phyloP scores from a whole-genome alignment of 2,797 vertebrate species.

The Squalus acanthias region DNA sequence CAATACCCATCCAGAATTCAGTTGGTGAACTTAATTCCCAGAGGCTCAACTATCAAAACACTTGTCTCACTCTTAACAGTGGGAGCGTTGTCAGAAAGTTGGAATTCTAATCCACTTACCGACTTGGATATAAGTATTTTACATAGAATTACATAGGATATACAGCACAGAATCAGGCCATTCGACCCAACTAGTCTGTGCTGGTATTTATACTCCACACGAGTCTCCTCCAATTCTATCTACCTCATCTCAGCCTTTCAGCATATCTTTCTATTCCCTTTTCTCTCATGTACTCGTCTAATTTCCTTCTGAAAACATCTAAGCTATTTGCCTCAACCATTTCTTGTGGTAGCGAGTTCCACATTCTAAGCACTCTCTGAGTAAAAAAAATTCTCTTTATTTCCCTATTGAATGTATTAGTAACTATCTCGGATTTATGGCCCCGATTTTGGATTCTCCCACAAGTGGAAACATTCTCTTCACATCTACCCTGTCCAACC shows the following conservation, averaged over 20 bases:
- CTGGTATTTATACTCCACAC: neutral
- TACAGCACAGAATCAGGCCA: neutral
- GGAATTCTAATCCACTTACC: neutral
- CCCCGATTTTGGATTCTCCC: no score
- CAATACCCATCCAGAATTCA: neutral
- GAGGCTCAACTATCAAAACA: neutral
- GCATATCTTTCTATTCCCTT: neutral
- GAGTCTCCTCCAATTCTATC: neutral
- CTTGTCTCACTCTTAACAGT: neutral
- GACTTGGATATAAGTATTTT: neutral
- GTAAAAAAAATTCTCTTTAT: no score
- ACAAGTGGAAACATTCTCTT: no score
- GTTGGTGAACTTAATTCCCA: neutral
- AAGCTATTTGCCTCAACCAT: neutral
- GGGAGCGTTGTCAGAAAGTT: neutral
- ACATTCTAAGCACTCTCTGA: no score
- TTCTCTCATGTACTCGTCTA: neutral
- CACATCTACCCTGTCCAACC: no score
- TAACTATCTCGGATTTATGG: no score
- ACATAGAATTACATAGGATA: neutral
- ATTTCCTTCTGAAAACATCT: neutral
- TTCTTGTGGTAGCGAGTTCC: neutral
- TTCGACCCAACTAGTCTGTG: neutral
- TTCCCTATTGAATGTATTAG: no score
- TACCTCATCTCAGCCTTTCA: neutral